Conservation (phyloP, 1,140 invertebrate genomes). For the Anoplolepis gracilipes region DNA sequence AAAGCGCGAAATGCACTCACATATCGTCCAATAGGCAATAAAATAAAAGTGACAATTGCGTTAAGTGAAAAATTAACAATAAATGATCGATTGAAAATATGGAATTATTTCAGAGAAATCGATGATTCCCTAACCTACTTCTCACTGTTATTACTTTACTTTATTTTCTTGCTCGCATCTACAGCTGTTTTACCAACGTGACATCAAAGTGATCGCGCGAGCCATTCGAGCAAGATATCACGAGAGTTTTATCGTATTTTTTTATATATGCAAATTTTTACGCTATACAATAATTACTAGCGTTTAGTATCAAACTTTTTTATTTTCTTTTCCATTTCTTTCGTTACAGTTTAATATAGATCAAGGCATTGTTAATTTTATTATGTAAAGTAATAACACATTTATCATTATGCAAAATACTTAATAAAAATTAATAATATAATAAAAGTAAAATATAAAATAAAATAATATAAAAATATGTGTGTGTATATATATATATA, state of each 20-base stretch:
- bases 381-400: slow-evolving; percentile 7
- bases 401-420: background rate
- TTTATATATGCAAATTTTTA: background rate
- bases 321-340: background rate
- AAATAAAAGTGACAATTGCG: background rate
- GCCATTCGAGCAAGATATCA: background rate
- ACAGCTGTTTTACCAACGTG: slow-evolving; percentile 51
- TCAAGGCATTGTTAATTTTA: background rate
- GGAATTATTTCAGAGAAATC: background rate
- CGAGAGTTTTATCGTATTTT: background rate
- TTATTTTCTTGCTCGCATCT: background rate
- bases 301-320: background rate
- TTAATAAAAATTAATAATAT: background rate
- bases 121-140: slow-evolving; percentile 38
- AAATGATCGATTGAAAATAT: background rate
- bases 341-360: background rate
- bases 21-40: background rate
- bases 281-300: background rate
- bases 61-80: background rate
- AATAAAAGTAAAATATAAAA: background rate
- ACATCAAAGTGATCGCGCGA: background rate
- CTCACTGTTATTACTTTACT: background rate
- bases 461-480: background rate
- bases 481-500: background rate
- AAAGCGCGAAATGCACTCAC: background rate